phyloP scores from a whole-genome alignment of 2,797 vertebrate genomes.

The Mycteria americana region DNA sequence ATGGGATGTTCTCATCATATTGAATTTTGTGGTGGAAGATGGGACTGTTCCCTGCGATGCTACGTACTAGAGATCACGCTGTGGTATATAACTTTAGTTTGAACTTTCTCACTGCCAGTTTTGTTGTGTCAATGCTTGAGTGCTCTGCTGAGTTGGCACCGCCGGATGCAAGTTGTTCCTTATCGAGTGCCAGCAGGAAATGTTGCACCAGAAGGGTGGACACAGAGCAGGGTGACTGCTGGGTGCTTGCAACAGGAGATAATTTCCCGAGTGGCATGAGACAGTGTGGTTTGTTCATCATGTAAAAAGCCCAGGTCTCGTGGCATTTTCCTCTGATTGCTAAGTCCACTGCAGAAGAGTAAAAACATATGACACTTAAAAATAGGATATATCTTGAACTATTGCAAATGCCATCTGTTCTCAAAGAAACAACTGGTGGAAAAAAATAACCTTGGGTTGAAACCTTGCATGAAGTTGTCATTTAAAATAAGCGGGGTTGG shows the following conservation, averaged over 20 bases:
- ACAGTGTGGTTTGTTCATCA: background rate
- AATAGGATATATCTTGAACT: constrained; percentile 54
- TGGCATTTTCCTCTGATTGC: constrained; percentile 24
- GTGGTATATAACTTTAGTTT: background rate
- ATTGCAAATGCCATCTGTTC: constrained; percentile 58
- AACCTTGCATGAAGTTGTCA: constrained; percentile 58
- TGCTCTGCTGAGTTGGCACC: constrained; percentile 32
- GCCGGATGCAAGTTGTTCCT: constrained; percentile 54
- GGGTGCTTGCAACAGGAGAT: constrained; percentile 8
- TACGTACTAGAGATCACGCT: background rate
- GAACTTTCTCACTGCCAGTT: background rate
- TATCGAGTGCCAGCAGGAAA: constrained; percentile 44
- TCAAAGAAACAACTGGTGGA: constrained; percentile 52
- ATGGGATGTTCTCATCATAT: background rate
- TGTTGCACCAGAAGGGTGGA: constrained; percentile 30
- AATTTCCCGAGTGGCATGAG: constrained; percentile 1
- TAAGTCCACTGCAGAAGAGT: constrained; percentile 50
- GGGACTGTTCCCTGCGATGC: background rate
- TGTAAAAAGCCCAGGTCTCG: background rate
- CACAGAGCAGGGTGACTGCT: background rate
- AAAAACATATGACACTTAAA: constrained; percentile 58
- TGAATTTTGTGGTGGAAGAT: background rate
- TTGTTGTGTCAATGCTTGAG: background rate
- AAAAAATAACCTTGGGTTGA: constrained; percentile 58
- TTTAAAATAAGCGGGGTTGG: constrained; percentile 20